A percentile compares a stretch with the other conserved stretches of the same genome.
Evolutionary conservation across 2,888 invertebrate genomes (phyloP).

Genomic region (Stenolophus ochropezus): DNA sequence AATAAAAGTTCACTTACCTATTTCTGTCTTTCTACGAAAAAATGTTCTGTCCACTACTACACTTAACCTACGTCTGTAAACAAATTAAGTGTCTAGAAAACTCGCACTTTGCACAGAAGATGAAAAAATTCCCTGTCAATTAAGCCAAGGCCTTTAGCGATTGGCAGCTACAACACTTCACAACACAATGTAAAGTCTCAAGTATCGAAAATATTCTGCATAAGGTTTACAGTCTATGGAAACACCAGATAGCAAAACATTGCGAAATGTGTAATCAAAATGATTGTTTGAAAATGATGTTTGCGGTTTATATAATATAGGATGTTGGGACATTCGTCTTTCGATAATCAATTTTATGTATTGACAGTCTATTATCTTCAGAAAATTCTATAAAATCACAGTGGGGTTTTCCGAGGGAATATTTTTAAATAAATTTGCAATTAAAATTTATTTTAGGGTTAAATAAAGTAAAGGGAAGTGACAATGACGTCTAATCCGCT

Average conservation of each 20-base stretch:
- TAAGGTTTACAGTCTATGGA: background rate
- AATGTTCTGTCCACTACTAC: too few relatives aligned
- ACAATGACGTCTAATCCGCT: too few relatives aligned
- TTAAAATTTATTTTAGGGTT: too few relatives aligned
- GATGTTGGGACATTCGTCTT: background rate
- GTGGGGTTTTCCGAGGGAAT: too few relatives aligned
- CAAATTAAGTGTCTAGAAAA: conserved; percentile 23
- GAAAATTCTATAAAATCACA: too few relatives aligned
- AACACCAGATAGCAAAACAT: conserved; percentile 1
- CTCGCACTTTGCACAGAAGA: conserved; percentile 44
- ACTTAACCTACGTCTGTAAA: background rate
- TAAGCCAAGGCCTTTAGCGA: conserved; percentile 41
- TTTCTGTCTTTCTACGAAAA: too few relatives aligned
- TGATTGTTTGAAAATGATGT: background rate
- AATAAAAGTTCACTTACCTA: too few relatives aligned
- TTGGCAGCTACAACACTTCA: conserved; percentile 15
- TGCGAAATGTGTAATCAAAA: background rate
- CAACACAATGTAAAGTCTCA: background rate
- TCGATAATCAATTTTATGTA: too few relatives aligned
- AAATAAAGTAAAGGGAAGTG: too few relatives aligned
- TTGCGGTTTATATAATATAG: background rate
- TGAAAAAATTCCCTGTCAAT: conserved; percentile 51
- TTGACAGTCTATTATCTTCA: too few relatives aligned
- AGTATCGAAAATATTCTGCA: background rate
- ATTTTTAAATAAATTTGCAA: too few relatives aligned